These are phyloP conservation scores for Acromyrmex charruanus DNA, from an alignment of 1,140 invertebrate species.

Conservation along the genomic window DNA sequence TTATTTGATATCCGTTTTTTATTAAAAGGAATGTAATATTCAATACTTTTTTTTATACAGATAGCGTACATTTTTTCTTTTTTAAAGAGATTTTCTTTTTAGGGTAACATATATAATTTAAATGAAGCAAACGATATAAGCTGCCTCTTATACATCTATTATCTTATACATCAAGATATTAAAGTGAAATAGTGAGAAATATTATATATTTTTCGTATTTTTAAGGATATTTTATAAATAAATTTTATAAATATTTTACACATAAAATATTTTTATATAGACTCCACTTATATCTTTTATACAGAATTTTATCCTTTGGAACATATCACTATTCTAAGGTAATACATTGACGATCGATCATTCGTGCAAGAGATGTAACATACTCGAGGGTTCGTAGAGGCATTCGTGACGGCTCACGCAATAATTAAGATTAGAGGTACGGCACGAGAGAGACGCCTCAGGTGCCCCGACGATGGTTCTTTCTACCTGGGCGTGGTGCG, in stretches of 20 bases:
- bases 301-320: not conserved
- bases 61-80: too few species aligned
- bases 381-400: not conserved
- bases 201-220: not conserved
- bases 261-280: not conserved
- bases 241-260: too few species aligned
- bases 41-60: too few species aligned
- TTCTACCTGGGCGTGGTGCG: slow-evolving; percentile 32
- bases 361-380: slow-evolving; percentile 29
- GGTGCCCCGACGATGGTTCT: slow-evolving; percentile 42
- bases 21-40: too few species aligned
- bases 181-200: not conserved
- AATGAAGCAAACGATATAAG: not conserved
- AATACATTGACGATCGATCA: slow-evolving; percentile 66
- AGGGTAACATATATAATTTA: slow-evolving; percentile 37
- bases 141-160: not conserved
- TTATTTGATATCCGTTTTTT: too few species aligned
- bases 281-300: not conserved
- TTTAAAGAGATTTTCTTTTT: not conserved
- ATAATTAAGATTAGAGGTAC: slow-evolving; percentile 67
- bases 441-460: slow-evolving; percentile 27
- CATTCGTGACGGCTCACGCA: slow-evolving; percentile 53
- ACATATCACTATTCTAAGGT: slow-evolving; percentile 1
- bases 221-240: too few species aligned
- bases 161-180: not conserved